These are phyloP conservation scores for Buceros bicornis DNA, from an alignment of 2,797 vertebrate genomes.

Conservation along the genomic window DNA sequence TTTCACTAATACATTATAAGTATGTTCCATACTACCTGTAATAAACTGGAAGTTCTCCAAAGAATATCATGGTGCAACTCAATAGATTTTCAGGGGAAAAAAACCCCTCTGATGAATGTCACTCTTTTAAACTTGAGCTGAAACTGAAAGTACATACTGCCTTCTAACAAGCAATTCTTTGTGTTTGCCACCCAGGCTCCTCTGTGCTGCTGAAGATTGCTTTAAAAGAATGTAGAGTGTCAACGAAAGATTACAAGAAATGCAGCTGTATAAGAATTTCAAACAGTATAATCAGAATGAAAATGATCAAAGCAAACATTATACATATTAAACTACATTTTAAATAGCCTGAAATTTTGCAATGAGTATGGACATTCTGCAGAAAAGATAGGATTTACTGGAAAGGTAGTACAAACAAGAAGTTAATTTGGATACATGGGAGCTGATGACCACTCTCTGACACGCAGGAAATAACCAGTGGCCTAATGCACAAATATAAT, in stretches of 20 bases:
- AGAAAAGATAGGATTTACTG: neutral
- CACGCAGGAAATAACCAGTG: neutral
- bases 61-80: neutral
- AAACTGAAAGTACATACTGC: neutral
- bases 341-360: neutral
- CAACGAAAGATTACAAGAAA: neutral
- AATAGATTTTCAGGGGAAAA: neutral
- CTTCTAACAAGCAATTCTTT: neutral
- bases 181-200: neutral
- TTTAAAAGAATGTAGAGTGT: neutral
- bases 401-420: neutral
- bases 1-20: neutral
- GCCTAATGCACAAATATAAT: neutral
- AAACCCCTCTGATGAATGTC: neutral
- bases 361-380: neutral
- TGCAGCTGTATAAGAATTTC: neutral
- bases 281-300: neutral
- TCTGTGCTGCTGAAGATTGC: neutral
- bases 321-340: neutral
- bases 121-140: neutral
- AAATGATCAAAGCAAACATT: neutral
- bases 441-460: neutral
- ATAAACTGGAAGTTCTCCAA: neutral
- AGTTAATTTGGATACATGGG: neutral
- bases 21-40: neutral